Base-by-base conservation (phyloP, 2,888 invertebrate species). In the Sialis fuliginosa region DNA sequence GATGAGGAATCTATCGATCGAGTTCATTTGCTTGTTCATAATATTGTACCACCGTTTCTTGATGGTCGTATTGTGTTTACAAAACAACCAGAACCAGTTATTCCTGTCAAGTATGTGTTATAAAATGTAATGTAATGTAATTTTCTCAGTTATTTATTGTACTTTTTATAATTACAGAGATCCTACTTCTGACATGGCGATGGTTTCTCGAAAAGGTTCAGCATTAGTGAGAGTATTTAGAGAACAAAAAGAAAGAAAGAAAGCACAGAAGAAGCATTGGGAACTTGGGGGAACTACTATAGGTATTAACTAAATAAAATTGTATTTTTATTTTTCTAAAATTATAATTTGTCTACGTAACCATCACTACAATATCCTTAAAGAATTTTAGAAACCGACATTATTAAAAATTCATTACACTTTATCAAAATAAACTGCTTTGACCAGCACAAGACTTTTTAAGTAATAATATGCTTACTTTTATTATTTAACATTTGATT, bases 41-140 rank as follows among this genome's bases (percentile, higher is more conserved):
- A 99, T 61, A 92, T 97, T 48, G 90, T 98, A 6, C 98, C 98
- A 0, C 98, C 98, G 0, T 99, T 99, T 67, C 71, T 98, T 3
- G 98, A 99, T 64, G 98, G 98, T 0, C 74, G 98, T 47, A 97
- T 98, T 54, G 95, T 97, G 1, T 99, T 98, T 65, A 99, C 98
- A 0, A 98, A 97, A 59, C 97, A 98, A 63, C 93, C 93, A 0
- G 96, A 97, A 60, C 97, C 97, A 1, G 92, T 98, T n/a, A 82
- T 98, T 58, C 97, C 97, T 9, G 90, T 92, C 33, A 74, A 72
- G 74, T 74, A 60, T 57, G 54, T 48, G 39, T 39, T 6, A n/a
- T n/a, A n/a, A n/a, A n/a, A n/a, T n/a, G n/a, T n/a, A n/a, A n/a
- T n/a, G n/a, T n/a, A n/a, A n/a, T n/a, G n/a, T n/a, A n/a, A n/a